Evolutionary conservation across 2,113 vertebrate species (phyloP).

Genomic region (Megaleporinus macrocephalus): DNA sequence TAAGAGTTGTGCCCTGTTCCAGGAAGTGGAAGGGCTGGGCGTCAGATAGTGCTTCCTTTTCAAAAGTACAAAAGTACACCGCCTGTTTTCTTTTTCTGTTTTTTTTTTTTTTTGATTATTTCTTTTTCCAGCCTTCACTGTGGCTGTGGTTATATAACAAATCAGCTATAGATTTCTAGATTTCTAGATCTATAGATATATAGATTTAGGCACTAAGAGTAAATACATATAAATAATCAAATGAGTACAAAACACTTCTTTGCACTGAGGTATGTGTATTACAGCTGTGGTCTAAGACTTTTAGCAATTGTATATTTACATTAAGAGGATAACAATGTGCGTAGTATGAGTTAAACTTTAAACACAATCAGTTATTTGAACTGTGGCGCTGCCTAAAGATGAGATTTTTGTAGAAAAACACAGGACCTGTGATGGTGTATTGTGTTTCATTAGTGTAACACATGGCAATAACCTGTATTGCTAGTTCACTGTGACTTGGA

Average conservation of each 20-base stretch:
- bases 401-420: background rate
- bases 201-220: too few relatives aligned
- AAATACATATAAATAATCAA: too few relatives aligned
- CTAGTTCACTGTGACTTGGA: background rate
- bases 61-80: conserved; percentile 54
- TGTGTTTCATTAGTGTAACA: background rate
- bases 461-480: background rate
- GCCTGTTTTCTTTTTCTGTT: conserved; percentile 20
- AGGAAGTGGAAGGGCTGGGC: conserved; percentile 74
- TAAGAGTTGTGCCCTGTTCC: conserved; percentile 47
- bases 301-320: background rate
- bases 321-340: background rate
- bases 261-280: too few relatives aligned
- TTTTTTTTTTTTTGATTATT: background rate
- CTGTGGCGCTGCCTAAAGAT: background rate
- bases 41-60: conserved; percentile 65
- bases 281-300: background rate
- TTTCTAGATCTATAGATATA: too few relatives aligned
- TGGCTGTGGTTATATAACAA: background rate
- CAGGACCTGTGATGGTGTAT: background rate
- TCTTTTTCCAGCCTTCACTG: background rate
- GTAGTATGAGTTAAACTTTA: background rate
- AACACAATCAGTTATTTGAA: background rate
- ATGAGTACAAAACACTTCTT: too few relatives aligned
- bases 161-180: too few relatives aligned